Base-by-base conservation (phyloP, 2,888 invertebrate genomes). In the Orchesellides sinensis region DNA sequence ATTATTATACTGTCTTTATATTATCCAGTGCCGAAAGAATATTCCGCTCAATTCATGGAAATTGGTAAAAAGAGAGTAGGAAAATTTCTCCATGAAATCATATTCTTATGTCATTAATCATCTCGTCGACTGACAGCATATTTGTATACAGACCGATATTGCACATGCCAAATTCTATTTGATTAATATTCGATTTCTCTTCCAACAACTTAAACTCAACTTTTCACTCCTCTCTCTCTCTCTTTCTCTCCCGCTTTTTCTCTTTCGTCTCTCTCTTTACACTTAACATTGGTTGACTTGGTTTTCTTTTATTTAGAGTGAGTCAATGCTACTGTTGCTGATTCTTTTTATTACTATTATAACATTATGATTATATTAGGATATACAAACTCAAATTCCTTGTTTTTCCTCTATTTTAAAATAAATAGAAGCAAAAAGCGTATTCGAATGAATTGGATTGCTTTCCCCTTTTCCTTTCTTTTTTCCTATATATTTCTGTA, bases 151-250 rank as follows among this genome's bases (percentile, higher is more conserved):
- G 87, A 87, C 86, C 87, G 87, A 88, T 88, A 88, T 88, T 88
- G 88, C 88, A 88, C 88, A 88, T 88, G 88, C 88, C 88, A 88
- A 88, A 88, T 88, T 88, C 88, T 88, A 88, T 88, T 88, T 88
- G 88, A 88, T 88, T 88, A 88, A 88, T 88, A 88, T 88, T 87
- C 88, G 87, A 88, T 88, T 88, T 87, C 86, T 84, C 75, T 75
- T 75, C 75, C 75, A 75, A 82, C 84, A 86, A 83, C 83, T 84
- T 86, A 81, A 84, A 84, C 83, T 86, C 83, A 83, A 86, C 84
- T 86, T 84, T 78, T 83, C 83, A 84, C 84, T 81, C 69, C 83
- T 66, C 66, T 70, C 66, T 68, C 74, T 65, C 70, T 77, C n/a
- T n/a, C n/a, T n/a, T n/a, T n/a, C n/a, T 59, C 65, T 54, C 56